phyloP scores from a whole-genome alignment of 2,113 vertebrate species.

The Calypte anna region DNA sequence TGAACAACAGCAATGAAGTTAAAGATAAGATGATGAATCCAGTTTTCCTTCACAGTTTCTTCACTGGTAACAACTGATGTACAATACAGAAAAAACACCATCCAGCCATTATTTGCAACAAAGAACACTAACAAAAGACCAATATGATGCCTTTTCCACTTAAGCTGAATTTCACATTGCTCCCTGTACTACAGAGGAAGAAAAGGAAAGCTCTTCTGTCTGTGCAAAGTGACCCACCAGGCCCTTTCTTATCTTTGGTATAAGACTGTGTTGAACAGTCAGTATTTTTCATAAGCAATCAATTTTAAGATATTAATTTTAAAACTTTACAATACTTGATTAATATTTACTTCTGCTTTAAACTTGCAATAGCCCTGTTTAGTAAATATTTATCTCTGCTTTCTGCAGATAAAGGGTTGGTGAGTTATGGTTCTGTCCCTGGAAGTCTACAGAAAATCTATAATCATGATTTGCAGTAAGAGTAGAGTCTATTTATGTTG shows the following conservation, averaged over 20 bases:
- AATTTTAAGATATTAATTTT: slow-evolving; percentile 3
- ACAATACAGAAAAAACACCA: background rate
- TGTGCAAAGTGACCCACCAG: background rate
- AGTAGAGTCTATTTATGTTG: slow-evolving; percentile 45
- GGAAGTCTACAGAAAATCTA: slow-evolving; percentile 30
- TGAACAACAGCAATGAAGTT: background rate
- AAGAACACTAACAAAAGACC: background rate
- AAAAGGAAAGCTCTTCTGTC: background rate
- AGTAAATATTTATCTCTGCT: background rate
- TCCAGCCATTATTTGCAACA: background rate
- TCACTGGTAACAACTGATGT: background rate
- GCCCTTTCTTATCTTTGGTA: background rate
- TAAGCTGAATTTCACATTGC: background rate
- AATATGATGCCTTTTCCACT: background rate
- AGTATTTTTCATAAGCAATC: background rate
- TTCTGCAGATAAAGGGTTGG: background rate
- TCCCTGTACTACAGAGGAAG: background rate
- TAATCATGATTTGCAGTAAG: slow-evolving; percentile 42
- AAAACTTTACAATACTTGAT: slow-evolving; percentile 3
- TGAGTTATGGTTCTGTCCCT: slow-evolving; percentile 51
- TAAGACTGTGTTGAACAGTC: background rate
- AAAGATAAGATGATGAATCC: background rate
- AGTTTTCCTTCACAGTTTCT: background rate
- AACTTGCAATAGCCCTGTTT: too few species aligned
- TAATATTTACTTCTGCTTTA: slow-evolving; percentile 4